Percentiles rank a stretch among this genome's conserved stretches.
Conservation (phyloP, 2,797 vertebrate genomes). For the Poecilia gillii region DNA sequence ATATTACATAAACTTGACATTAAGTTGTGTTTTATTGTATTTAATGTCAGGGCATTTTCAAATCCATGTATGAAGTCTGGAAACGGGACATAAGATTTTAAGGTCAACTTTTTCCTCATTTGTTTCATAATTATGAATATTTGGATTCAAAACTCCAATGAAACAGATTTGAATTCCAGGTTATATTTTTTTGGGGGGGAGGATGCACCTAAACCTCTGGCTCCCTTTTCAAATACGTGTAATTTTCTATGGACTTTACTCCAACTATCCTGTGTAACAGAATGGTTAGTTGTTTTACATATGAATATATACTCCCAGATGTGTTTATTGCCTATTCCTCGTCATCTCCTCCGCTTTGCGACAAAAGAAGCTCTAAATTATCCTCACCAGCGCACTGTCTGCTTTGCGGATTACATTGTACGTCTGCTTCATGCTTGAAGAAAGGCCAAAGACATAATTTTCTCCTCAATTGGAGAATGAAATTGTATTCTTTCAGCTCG, state of each 20-base stretch:
- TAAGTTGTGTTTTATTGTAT: too few relatives aligned
- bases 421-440: slow-evolving; percentile 67
- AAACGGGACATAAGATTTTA: not conserved
- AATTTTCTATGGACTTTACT: not conserved
- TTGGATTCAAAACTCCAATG: not conserved
- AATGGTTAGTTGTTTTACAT: slow-evolving; percentile 16
- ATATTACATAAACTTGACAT: too few relatives aligned
- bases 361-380: slow-evolving; percentile 52
- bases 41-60: not conserved
- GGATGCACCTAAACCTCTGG: not conserved
- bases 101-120: not conserved
- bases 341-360: slow-evolving; percentile 57
- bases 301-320: slow-evolving; percentile 35
- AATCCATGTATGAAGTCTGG: not conserved
- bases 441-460: slow-evolving; percentile 71
- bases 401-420: slow-evolving; percentile 63
- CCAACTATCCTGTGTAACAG: slow-evolving; percentile 2
- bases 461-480: slow-evolving; percentile 79
- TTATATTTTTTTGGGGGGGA: not conserved
- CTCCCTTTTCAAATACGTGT: not conserved
- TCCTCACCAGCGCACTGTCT: slow-evolving; percentile 63
- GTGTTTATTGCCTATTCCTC: slow-evolving; percentile 39
- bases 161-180: not conserved
- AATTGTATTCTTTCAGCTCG: slow-evolving; percentile 70
- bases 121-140: not conserved